Conservation (phyloP, 2,797 vertebrate species). For the Gallinago stenura region DNA sequence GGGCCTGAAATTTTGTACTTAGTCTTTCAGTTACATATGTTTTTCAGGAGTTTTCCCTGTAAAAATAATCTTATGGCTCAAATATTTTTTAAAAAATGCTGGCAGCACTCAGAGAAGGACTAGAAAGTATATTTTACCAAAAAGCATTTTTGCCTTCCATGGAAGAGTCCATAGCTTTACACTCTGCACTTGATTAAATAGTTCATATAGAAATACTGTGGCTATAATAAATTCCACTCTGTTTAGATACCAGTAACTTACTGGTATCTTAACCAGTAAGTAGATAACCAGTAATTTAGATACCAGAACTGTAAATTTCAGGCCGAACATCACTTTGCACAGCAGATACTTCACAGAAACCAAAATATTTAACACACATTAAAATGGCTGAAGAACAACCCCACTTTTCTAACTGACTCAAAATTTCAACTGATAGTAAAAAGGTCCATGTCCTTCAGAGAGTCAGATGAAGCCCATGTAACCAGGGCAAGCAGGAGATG, state of each 20-base stretch:
- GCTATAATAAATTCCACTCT: neutral
- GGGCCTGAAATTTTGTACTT: neutral
- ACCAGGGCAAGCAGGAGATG: neutral
- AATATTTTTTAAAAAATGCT: neutral
- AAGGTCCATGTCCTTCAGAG: neutral
- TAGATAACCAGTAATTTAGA: neutral
- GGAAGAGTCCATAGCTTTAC: neutral
- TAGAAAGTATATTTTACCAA: neutral
- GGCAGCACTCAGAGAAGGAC: neutral
- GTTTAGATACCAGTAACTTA: neutral
- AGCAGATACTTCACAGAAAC: neutral
- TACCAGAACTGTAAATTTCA: neutral
- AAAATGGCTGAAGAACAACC: neutral
- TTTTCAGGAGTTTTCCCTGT: neutral
- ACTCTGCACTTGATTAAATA: neutral
- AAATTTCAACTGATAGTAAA: neutral
- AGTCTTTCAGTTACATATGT: neutral
- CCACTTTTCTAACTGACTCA: rapidly evolving
- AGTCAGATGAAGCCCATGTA: neutral
- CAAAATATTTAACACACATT: neutral
- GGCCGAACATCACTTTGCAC: neutral
- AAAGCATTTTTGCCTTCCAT: neutral
- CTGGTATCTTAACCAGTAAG: too few relatives aligned
- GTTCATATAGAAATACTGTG: neutral
- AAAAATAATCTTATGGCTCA: neutral